Evolutionary conservation across 2,113 vertebrate genomes (phyloP), one percentile per base, ranked within the genome.

Genomic region (Acrocephalus arundinaceus): DNA sequence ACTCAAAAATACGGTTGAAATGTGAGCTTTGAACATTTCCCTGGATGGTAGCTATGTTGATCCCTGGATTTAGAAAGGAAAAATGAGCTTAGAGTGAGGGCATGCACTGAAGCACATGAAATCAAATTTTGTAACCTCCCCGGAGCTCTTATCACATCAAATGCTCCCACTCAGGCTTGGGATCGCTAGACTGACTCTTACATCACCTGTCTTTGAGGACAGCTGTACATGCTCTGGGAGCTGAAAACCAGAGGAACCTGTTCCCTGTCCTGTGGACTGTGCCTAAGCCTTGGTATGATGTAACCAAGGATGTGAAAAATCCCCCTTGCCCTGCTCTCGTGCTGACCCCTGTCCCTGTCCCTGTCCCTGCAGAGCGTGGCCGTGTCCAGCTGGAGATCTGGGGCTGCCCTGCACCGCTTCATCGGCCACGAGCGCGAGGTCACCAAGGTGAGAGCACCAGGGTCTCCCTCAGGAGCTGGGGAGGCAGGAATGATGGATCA

Each of bases 331-430:
- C 37, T 5, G 15, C 37, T 31, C 18, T 24, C 9, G 3, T 46
- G 13, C 54, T 57, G 45, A 27, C 24, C 10, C 41, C 54, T 89
- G 52, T 15, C 24, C n/a, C 59, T 59, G 54, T 20, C 54, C 55
- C 33, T n/a, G 57, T 27, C 49, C 49, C 67, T 67, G 37, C 41
- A 35, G 35, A 35, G 35, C 35, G 35, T 35, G 35, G 35, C 99
- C n/a, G 98, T 99, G 59, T 99, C 98, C 75, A 98, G 99, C 92
- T 99, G 99, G 99, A 98, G 98, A 85, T 98, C 98, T 9, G 98
- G 99, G 87, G 97, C 96, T 8, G 94, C 96, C 93, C 98, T 99
- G 95, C 98, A 91, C 96, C 98, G 97, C 33, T 99, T 99, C 94
- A 30, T 96, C 46, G 99, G 99, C 72, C 99, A 99, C 82, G 97